Evolutionary conservation across 2,888 invertebrate species (phyloP).

Genomic region (Ganaspis brasiliensis): DNA sequence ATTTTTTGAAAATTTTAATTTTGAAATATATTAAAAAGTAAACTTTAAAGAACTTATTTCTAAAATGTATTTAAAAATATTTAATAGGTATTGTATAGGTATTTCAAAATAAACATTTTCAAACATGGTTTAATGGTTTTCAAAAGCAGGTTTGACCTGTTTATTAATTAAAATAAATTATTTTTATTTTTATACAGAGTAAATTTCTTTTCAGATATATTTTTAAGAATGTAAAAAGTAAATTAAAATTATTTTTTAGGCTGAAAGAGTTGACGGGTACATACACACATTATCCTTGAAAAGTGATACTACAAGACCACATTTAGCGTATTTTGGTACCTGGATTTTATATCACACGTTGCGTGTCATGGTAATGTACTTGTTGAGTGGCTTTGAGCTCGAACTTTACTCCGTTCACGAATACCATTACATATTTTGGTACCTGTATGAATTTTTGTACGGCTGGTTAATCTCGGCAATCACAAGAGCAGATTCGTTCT

Average conservation of each 20-base stretch:
- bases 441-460: slow-evolving; percentile 96
- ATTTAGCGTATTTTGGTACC: slow-evolving; percentile 93
- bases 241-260: slow-evolving; percentile 82
- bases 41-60: no score
- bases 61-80: no score
- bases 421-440: slow-evolving; percentile 98
- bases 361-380: slow-evolving; percentile 95
- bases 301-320: slow-evolving; percentile 86
- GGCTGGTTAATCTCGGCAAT: slow-evolving; percentile 96
- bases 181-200: no score
- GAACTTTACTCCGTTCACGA: slow-evolving; percentile 98
- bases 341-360: slow-evolving; percentile 98
- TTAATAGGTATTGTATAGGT: no score
- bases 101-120: no score
- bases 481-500: slow-evolving; percentile 92
- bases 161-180: no score
- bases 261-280: slow-evolving; percentile 94
- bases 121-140: no score
- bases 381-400: slow-evolving; percentile 96
- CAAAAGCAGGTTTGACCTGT: slow-evolving; percentile 4
- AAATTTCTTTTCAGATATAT: no score
- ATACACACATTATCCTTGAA: slow-evolving; percentile 87
- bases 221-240: neutral
- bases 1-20: no score
- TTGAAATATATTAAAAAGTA: no score